Base-by-base conservation (phyloP, 2,797 vertebrate genomes). In the Salmo trutta region DNA sequence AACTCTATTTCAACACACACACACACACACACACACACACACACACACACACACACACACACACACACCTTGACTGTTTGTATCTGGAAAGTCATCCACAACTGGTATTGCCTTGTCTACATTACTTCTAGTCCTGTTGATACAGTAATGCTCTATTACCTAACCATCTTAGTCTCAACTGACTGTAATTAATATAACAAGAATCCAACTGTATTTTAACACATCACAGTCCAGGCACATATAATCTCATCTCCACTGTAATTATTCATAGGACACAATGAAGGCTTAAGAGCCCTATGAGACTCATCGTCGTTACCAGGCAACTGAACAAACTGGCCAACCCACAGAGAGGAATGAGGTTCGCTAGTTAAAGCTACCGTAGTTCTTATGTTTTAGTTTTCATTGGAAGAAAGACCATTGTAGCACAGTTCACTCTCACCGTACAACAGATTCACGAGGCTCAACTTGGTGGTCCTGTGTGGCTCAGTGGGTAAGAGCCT, bases 11-110 rank as follows among this genome's bases (percentile, higher is more conserved):
- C 16, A 62, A 71, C 17, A 47, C 8, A 12, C 33, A 17, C 68
- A 70, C 17, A 62, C 10, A 5, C 73, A 41, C 53, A 33, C 29
- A 72, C 53, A 75, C 14, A 17, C 41, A 29, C 2, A 52, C 2
- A 75, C 66, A 75, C 14, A 64, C 62, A 77, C 52, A 51, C 31
- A 16, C 10, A 70, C 29, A 64, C 47, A 74, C 31, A 36, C 51
- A 68, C 36, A 73, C 3, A 71, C 14, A 75, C 29, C 33, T 59
- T 10, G 31, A 33, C 52, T 21, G 16, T 41, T 41, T 41, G 3
- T 47, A 12, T 47, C 10, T 47, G 41, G 41, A 21, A 21, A 12
- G 59, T 62, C 7, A 24, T 24, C 59, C 6, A 62, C 59, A 59
- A n/a, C 16, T 62, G 56, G 16, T 6, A 21, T 10, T 24, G 59